These are phyloP conservation scores for Thalassophryne amazonica DNA, from an alignment of 2,797 vertebrate genomes.

Conservation along the genomic window DNA sequence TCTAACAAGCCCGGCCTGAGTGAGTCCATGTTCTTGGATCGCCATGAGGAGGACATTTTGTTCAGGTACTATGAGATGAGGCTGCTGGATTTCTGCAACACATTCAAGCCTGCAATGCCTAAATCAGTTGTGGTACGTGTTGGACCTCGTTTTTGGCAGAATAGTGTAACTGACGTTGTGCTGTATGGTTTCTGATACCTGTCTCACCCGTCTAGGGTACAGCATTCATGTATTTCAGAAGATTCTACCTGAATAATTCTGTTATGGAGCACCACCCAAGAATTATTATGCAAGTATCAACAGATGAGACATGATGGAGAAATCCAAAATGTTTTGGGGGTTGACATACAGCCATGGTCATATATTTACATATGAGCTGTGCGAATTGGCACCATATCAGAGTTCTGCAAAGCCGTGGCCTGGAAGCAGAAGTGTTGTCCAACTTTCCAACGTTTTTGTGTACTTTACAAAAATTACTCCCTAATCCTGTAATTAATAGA, in stretches of 20 bases:
- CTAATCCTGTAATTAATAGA: too few relatives aligned
- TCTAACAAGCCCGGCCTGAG: conserved; percentile 59
- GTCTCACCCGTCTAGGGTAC: conserved; percentile 81
- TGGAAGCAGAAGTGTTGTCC: too few relatives aligned
- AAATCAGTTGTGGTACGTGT: conserved; percentile 89
- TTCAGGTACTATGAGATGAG: conserved; percentile 93
- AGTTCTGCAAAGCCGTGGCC: too few relatives aligned
- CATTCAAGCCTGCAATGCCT: conserved; percentile 92
- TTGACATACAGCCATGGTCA: too few relatives aligned
- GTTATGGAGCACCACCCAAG: conserved; percentile 96
- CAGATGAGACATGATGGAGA: background rate
- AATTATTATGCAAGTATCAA: conserved; percentile 90
- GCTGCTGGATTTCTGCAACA: conserved; percentile 88
- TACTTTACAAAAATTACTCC: too few relatives aligned
- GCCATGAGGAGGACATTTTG: conserved; percentile 84
- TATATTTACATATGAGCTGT: too few relatives aligned
- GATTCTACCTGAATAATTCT: conserved; percentile 96
- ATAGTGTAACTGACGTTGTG: too few relatives aligned
- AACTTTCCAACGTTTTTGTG: too few relatives aligned
- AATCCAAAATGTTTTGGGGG: too few relatives aligned
- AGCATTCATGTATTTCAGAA: conserved; percentile 93
- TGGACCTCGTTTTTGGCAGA: rapidly evolving
- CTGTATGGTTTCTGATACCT: too few relatives aligned
- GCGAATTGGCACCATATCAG: too few relatives aligned
- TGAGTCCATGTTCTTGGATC: conserved; percentile 79